Conservation (phyloP, 2,888 invertebrate species). For the Arge pagana region DNA sequence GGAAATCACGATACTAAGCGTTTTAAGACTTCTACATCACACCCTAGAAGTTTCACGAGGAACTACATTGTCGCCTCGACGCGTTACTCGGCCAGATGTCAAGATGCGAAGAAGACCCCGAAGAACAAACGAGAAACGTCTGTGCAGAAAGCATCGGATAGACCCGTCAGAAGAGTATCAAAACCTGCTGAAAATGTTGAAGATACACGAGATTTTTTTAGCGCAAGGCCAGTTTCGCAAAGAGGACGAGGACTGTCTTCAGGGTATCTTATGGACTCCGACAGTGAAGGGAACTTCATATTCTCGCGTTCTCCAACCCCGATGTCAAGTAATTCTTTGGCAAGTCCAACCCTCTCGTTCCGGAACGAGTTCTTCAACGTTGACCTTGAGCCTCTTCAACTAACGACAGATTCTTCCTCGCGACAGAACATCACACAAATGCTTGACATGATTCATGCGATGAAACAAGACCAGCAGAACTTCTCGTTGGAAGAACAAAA, state of each 20-base stretch:
- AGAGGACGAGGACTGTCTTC: conserved; percentile 17
- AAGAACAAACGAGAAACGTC: conserved; percentile 2
- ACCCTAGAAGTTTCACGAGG: background rate
- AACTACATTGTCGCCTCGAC: background rate
- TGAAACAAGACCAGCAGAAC: too few species aligned
- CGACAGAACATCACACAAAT: too few species aligned
- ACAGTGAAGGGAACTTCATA: conserved; percentile 15
- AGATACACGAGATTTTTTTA: conserved; percentile 9
- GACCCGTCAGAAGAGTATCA: conserved; percentile 1
- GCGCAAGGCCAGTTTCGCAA: conserved; percentile 11
- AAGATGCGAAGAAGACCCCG: too few species aligned
- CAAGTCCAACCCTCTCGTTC: too few species aligned
- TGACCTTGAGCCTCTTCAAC: too few species aligned
- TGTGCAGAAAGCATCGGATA: background rate
- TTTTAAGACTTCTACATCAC: background rate
- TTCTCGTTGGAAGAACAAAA: too few species aligned
- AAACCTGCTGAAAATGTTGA: too few species aligned
- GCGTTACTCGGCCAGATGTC: too few species aligned
- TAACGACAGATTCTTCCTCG: too few species aligned
- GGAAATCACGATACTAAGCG: background rate
- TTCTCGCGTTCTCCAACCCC: conserved; percentile 9
- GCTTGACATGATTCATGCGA: too few species aligned
- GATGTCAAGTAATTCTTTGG: too few species aligned
- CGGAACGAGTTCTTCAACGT: too few species aligned
- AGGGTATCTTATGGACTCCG: conserved; percentile 16